A percentile compares a stretch with the other conserved stretches of the same genome.
phyloP scores from a whole-genome alignment of 2,888 invertebrate genomes.

The Blera fallax region DNA sequence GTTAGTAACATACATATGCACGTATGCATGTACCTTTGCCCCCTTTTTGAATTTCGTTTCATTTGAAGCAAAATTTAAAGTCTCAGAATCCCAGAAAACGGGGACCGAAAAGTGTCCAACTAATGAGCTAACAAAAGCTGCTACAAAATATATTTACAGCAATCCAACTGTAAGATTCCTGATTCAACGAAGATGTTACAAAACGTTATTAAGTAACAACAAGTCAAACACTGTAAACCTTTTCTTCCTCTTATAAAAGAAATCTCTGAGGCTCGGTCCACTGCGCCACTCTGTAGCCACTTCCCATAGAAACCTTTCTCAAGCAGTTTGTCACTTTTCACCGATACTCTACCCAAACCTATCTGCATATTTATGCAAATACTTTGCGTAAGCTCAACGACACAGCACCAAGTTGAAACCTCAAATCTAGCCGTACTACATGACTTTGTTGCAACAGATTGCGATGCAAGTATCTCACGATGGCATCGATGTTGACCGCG shows the following conservation, averaged over 20 bases:
- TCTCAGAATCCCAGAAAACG: no score
- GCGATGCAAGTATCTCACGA: slow-evolving; percentile 15
- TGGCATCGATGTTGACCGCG: slow-evolving; percentile 31
- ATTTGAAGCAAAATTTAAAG: no score
- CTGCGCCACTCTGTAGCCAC: not conserved
- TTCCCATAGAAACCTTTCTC: slow-evolving; percentile 2
- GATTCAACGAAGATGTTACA: not conserved
- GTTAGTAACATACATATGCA: no score
- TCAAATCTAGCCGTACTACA: not conserved
- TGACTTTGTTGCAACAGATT: slow-evolving; percentile 14
- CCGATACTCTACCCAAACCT: not conserved
- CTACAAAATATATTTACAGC: not conserved
- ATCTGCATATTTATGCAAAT: not conserved
- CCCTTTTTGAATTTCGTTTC: no score
- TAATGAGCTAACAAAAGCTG: no score
- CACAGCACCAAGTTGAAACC: not conserved
- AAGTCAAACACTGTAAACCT: no score
- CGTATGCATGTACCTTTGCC: no score
- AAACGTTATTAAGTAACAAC: not conserved
- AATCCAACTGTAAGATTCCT: not conserved
- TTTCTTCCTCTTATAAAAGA: no score
- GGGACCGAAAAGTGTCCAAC: no score
- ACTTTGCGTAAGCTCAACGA: not conserved
- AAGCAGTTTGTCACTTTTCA: not conserved
- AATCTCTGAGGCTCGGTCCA: no score